Conservation (phyloP, 2,888 invertebrate genomes). For the Drosophila prolongata region DNA sequence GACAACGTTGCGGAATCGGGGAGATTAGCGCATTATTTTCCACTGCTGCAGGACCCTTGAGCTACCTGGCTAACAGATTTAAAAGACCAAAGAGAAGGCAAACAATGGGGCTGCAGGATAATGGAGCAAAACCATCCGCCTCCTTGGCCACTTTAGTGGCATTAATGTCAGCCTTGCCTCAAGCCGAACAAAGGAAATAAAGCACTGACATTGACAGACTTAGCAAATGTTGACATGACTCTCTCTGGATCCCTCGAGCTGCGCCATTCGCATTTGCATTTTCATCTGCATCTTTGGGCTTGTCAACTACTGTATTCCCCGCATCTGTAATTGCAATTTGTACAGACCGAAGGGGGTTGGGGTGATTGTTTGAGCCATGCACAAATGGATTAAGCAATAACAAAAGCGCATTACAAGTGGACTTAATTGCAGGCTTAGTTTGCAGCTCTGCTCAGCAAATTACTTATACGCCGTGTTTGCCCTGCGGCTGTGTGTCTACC, state of each 20-base stretch:
- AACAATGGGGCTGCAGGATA: constrained; percentile 27
- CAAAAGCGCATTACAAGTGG: constrained; percentile 55
- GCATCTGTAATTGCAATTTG: constrained; percentile 48
- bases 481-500: constrained; percentile 6
- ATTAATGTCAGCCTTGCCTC: constrained; percentile 43
- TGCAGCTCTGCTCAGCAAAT: constrained; percentile 26
- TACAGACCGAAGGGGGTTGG: constrained; percentile 9
- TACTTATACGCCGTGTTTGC: constrained; percentile 55
- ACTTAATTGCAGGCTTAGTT: constrained; percentile 51
- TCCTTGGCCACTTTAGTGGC: constrained; percentile 24
- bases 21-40: constrained; percentile 30
- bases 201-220: constrained; percentile 32
- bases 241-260: constrained; percentile 24
- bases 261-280: constrained; percentile 43
- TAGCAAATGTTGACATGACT: constrained; percentile 37
- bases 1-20: constrained; percentile 6
- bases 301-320: constrained; percentile 38
- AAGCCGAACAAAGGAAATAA: constrained; percentile 38
- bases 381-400: constrained; percentile 55
- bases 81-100: constrained; percentile 4
- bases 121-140: constrained; percentile 10
- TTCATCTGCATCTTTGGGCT: constrained; percentile 34
- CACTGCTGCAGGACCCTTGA: constrained; percentile 19
- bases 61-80: constrained; percentile 17
- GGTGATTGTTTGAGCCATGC: constrained; percentile 15